phyloP scores from a whole-genome alignment of 1,140 invertebrate species.

The Lanistes nyassanus region DNA sequence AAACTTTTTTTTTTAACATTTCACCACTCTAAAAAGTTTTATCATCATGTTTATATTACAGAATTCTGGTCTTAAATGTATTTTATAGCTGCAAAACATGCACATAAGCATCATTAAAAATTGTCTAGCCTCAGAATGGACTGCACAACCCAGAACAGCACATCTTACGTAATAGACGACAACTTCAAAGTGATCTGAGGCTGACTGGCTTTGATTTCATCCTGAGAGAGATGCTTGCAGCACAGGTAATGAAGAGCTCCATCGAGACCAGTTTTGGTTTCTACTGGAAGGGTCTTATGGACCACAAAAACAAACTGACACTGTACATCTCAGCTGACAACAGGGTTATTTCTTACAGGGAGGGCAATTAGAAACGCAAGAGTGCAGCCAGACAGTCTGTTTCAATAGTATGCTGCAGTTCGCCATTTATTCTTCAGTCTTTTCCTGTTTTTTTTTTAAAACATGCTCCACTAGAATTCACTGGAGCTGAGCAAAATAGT shows the following conservation, averaged over 20 bases:
- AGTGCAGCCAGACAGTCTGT: too few relatives aligned
- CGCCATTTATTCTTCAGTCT: neutral
- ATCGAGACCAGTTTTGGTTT: too few relatives aligned
- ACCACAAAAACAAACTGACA: neutral
- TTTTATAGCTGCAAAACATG: neutral
- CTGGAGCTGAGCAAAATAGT: neutral
- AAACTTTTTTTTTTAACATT: neutral
- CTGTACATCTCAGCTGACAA: constrained; percentile 1
- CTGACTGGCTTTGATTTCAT: neutral
- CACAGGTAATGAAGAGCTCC: too few relatives aligned
- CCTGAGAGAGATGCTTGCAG: constrained; percentile 1
- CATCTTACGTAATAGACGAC: neutral
- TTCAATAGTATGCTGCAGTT: neutral
- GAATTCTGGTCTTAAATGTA: neutral
- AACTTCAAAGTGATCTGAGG: neutral
- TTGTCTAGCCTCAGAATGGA: neutral
- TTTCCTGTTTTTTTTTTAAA: neutral
- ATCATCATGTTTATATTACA: too few relatives aligned
- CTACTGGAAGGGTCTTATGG: neutral
- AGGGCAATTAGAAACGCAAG: too few relatives aligned
- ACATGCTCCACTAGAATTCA: neutral
- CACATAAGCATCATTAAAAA: neutral
- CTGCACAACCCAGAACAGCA: neutral
- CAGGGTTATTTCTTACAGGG: too few relatives aligned
- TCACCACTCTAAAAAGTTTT: neutral